Conservation (phyloP, 2,113 vertebrate species). For the Sceloporus undulatus region DNA sequence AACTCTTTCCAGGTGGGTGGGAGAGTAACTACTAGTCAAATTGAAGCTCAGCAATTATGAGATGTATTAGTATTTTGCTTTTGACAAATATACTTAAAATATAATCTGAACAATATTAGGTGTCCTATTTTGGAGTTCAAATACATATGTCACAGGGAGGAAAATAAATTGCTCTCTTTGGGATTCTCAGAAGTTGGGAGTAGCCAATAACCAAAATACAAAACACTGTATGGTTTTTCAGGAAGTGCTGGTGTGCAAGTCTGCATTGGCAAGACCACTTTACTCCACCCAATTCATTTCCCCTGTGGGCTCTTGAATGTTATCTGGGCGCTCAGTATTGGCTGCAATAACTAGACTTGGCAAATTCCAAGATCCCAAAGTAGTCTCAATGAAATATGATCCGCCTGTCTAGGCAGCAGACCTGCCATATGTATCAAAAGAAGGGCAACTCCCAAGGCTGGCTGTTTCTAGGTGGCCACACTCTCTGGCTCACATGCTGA, state of each 20-base stretch:
- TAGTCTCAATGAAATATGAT: neutral
- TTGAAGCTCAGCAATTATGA: neutral
- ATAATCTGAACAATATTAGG: neutral
- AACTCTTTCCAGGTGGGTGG: neutral
- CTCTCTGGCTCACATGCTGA: neutral
- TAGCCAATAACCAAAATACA: neutral
- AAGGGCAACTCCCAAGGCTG: constrained; percentile 42
- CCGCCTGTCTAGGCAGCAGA: constrained; percentile 42
- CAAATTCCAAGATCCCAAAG: constrained; percentile 38
- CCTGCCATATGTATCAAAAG: constrained; percentile 18
- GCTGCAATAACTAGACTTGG: constrained; percentile 38
- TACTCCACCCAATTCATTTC: neutral
- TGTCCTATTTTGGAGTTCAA: neutral
- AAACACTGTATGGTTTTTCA: neutral
- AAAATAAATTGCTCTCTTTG: neutral
- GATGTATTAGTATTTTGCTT: neutral
- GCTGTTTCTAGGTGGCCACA: neutral
- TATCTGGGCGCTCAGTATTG: neutral
- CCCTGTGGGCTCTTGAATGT: neutral
- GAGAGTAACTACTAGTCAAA: neutral
- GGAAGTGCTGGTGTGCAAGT: neutral
- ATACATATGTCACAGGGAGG: neutral
- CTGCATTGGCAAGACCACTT: neutral
- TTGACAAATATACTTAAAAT: neutral
- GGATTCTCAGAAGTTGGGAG: neutral